A percentile compares a stretch with the other conserved stretches of the same genome.
Conservation (phyloP, 2,888 invertebrate species). For the Apamea epomidion region DNA sequence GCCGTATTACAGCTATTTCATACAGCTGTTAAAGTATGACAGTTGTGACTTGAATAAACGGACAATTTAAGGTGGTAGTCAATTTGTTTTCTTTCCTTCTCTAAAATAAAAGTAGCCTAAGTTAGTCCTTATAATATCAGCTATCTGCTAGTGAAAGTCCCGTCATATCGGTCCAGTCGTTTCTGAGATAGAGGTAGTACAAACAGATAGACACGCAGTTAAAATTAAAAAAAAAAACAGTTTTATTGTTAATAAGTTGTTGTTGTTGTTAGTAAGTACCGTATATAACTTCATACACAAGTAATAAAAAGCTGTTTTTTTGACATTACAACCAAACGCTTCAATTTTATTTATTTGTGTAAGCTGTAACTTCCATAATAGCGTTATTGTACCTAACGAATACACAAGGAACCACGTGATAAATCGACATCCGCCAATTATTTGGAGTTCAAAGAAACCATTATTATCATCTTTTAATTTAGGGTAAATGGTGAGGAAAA, state of each 20-base stretch:
- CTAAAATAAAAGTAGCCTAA: too few relatives aligned
- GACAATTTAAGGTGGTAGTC: neutral
- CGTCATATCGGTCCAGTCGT: too few relatives aligned
- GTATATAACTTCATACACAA: neutral
- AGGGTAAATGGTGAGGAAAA: slow-evolving; percentile 21
- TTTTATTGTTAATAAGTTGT: too few relatives aligned
- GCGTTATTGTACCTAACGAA: neutral
- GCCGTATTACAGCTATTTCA: neutral
- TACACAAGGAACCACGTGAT: neutral
- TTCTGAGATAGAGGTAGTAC: too few relatives aligned
- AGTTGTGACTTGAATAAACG: neutral
- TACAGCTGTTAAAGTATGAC: neutral
- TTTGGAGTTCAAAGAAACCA: slow-evolving; percentile 18
- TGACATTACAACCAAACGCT: neutral
- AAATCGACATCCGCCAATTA: neutral
- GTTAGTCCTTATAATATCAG: too few relatives aligned
- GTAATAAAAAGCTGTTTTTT: neutral
- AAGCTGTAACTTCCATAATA: neutral
- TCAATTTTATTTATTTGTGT: neutral
- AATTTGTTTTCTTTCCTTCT: neutral
- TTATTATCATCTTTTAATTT: slow-evolving; percentile 19
- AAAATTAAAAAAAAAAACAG: too few relatives aligned
- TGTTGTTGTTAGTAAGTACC: too few relatives aligned
- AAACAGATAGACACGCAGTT: too few relatives aligned
- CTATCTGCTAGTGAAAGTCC: too few relatives aligned